phyloP scores from a whole-genome alignment of 2,113 vertebrate species.

The Grammomys surdaster region DNA sequence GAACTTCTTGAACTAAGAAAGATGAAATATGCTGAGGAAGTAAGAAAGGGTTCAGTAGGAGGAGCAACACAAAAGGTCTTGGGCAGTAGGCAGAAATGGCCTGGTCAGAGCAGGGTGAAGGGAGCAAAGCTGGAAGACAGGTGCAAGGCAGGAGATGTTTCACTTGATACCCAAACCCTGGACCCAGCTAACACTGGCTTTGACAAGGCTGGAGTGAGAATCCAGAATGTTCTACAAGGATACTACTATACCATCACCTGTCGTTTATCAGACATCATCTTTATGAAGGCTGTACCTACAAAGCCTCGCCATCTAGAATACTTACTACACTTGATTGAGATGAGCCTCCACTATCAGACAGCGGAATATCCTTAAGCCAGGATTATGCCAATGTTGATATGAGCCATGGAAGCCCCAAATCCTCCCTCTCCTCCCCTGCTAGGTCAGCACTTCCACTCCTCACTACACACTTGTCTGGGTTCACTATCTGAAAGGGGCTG shows the following conservation, averaged over 20 bases:
- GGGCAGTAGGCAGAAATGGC: background rate
- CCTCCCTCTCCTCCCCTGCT: background rate
- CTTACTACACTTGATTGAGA: slow-evolving; percentile 41
- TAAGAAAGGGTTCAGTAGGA: no score
- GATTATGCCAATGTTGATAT: background rate
- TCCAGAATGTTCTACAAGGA: background rate
- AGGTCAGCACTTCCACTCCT: background rate
- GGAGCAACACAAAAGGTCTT: background rate
- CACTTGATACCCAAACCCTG: background rate
- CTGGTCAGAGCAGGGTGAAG: background rate
- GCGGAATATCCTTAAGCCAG: background rate
- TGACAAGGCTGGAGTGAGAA: slow-evolving; percentile 8
- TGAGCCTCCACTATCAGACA: slow-evolving; percentile 40
- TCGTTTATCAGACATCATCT: slow-evolving; percentile 2
- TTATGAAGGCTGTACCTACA: slow-evolving; percentile 40
- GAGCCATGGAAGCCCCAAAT: slow-evolving; percentile 26
- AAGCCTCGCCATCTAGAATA: slow-evolving; percentile 58
- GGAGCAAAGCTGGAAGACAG: background rate
- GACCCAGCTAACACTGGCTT: background rate
- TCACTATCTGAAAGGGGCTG: background rate
- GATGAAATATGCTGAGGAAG: background rate
- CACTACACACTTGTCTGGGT: background rate
- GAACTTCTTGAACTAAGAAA: background rate
- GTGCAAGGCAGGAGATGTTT: background rate
- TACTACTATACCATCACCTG: background rate